phyloP scores from a whole-genome alignment of 2,888 invertebrate genomes.

The Calliphora vomitoria region DNA sequence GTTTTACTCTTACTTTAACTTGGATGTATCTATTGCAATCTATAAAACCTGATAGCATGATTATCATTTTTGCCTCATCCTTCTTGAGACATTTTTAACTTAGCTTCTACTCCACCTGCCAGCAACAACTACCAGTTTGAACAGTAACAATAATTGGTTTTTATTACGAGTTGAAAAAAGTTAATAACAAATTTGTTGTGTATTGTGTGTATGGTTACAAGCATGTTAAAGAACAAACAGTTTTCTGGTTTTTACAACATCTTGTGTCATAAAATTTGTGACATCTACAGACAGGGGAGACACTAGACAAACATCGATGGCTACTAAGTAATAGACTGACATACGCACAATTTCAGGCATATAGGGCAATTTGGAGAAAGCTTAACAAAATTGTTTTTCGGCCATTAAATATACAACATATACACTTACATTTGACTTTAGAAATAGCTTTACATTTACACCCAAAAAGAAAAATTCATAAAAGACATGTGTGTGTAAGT shows the following conservation, averaged over 20 bases:
- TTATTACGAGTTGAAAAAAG: background rate
- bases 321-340: background rate
- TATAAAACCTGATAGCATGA: too few species aligned
- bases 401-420: conserved; percentile 53
- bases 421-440: background rate
- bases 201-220: background rate
- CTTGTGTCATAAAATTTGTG: conserved; percentile 36
- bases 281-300: background rate
- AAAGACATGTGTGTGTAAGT: conserved; percentile 45
- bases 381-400: conserved; percentile 53
- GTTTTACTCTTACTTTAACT: too few species aligned
- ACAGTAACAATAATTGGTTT: conserved; percentile 46
- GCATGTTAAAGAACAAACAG: background rate
- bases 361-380: conserved; percentile 12
- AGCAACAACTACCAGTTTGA: background rate
- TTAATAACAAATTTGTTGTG: background rate
- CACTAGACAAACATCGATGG: background rate
- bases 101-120: background rate
- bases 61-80: background rate
- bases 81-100: too few species aligned
- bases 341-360: background rate
- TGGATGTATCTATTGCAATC: too few species aligned
- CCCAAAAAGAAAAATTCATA: conserved; percentile 4
- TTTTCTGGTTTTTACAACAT: conserved; percentile 33
- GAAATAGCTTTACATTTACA: conserved; percentile 14